phyloP scores from a whole-genome alignment of 2,888 invertebrate genomes.

The Argyresthia goedartella region DNA sequence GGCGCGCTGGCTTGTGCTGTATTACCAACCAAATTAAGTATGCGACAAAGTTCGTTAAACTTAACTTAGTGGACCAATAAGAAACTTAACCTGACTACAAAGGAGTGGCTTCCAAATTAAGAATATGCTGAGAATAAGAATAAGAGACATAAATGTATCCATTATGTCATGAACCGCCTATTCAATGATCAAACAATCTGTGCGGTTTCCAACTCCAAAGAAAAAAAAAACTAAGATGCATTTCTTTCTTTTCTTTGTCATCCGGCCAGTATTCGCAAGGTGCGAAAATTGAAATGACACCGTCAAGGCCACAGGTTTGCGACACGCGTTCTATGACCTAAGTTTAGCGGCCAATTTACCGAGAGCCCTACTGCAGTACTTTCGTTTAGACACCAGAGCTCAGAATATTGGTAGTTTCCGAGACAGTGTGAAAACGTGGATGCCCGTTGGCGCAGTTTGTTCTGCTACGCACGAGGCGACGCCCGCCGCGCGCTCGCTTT shows the following conservation, averaged over 20 bases:
- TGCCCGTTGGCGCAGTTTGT: conserved; percentile 19
- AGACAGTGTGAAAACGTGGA: neutral
- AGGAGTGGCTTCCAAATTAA: too few relatives aligned
- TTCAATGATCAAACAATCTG: neutral
- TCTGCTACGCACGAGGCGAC: conserved; percentile 15
- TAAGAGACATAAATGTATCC: too few relatives aligned
- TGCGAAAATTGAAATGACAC: neutral
- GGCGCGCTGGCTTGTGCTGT: too few relatives aligned
- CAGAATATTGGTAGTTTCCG: neutral
- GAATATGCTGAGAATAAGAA: too few relatives aligned
- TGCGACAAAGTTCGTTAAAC: too few relatives aligned
- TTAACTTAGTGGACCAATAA: too few relatives aligned
- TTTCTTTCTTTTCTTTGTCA: neutral
- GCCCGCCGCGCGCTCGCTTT: conserved; percentile 17
- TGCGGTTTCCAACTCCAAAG: neutral
- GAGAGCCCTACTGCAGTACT: neutral
- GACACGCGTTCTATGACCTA: conserved; percentile 2
- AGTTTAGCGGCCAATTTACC: neutral
- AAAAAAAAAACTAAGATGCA: neutral
- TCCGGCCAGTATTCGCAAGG: too few relatives aligned
- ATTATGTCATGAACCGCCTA: neutral
- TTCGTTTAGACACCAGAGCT: conserved; percentile 4
- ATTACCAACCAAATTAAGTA: too few relatives aligned
- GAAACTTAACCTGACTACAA: too few relatives aligned
- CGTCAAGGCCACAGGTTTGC: neutral